phyloP scores from a whole-genome alignment of 1,140 invertebrate species.

The Ips typographus region DNA sequence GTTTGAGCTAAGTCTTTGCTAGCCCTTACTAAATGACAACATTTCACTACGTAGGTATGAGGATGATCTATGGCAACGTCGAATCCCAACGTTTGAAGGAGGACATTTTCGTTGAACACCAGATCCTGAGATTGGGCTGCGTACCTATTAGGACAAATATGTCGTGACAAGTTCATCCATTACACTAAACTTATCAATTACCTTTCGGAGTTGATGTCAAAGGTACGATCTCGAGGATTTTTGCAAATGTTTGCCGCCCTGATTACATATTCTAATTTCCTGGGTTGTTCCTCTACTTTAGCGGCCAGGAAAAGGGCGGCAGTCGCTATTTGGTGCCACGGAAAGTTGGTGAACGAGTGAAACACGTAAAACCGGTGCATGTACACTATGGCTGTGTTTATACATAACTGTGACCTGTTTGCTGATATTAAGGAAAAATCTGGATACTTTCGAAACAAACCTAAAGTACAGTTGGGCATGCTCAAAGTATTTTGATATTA shows the following conservation, averaged over 20 bases:
- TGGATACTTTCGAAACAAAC: not conserved
- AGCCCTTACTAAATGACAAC: conserved; percentile 93
- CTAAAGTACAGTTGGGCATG: not conserved
- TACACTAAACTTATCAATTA: conserved; percentile 40
- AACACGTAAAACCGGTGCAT: conserved; percentile 98
- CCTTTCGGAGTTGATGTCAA: conserved; percentile 73
- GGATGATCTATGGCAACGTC: conserved; percentile 96
- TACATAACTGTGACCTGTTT: conserved; percentile 81
- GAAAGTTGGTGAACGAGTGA: conserved; percentile 85
- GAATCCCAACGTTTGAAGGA: conserved; percentile 95
- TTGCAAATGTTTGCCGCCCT: conserved; percentile 81
- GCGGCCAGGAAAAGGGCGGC: conserved; percentile 93
- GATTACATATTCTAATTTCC: conserved; percentile 95
- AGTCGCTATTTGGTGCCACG: conserved; percentile 77
- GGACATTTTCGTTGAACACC: conserved; percentile 93
- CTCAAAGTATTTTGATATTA: too few species aligned
- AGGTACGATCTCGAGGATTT: conserved; percentile 48
- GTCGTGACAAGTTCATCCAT: not conserved
- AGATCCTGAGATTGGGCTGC: conserved; percentile 87
- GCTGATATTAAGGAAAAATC: conserved; percentile 13
- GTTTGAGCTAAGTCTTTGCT: conserved; percentile 93
- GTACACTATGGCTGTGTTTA: conserved; percentile 96
- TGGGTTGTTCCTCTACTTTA: conserved; percentile 95
- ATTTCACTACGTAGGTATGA: conserved; percentile 93
- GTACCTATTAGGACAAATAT: conserved; percentile 49